phyloP scores from a whole-genome alignment of 2,113 vertebrate genomes.

The Malurus alboscapulatus region DNA sequence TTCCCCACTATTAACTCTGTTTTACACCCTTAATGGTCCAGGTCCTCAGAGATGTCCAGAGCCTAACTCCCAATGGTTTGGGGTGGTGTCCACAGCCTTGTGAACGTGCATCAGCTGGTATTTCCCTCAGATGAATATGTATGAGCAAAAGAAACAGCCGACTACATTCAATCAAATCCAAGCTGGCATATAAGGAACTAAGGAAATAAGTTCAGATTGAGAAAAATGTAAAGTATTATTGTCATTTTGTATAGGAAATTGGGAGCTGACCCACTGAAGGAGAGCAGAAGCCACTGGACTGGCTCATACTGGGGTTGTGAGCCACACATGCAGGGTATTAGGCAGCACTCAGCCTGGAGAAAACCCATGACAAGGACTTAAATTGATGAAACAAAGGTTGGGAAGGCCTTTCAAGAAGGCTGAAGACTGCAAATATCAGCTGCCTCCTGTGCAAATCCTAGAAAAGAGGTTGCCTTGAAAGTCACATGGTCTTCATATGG shows the following conservation, averaged over 20 bases:
- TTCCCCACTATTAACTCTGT: background rate
- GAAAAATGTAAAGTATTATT: background rate
- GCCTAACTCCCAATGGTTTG: background rate
- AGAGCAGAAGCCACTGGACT: background rate
- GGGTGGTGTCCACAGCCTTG: background rate
- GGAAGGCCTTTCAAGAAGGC: background rate
- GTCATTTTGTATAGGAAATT: background rate
- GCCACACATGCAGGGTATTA: rapidly evolving
- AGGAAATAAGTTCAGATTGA: background rate
- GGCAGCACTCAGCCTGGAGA: background rate
- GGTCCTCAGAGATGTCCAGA: rapidly evolving
- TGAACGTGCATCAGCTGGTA: background rate
- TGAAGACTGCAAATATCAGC: background rate
- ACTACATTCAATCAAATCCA: background rate
- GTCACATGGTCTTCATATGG: background rate
- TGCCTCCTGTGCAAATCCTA: background rate
- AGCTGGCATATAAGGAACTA: background rate
- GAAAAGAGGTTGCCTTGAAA: background rate
- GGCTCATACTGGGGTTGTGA: rapidly evolving
- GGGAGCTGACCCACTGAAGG: background rate
- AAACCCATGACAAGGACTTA: background rate
- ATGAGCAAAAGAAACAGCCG: background rate
- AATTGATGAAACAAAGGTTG: background rate
- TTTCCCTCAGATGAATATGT: background rate
- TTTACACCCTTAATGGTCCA: background rate